A percentile compares a stretch with the other conserved stretches of the same genome.
Conservation (phyloP, 1,140 invertebrate genomes). For the Monomorium pharaonis region DNA sequence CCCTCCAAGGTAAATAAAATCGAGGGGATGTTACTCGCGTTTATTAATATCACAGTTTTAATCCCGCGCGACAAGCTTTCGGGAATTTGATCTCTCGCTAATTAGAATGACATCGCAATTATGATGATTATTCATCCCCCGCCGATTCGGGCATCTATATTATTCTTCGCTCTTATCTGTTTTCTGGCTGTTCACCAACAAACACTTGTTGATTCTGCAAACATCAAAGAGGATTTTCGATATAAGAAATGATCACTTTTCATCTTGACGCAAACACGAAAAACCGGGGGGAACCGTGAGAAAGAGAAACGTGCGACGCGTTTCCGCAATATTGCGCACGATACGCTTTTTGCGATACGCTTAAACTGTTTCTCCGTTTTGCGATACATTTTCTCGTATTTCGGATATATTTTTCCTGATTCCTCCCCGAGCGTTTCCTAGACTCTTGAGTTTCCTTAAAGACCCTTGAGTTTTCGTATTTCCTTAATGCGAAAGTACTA, state of each 20-base stretch:
- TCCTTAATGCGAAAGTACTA: not conserved
- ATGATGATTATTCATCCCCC: not conserved
- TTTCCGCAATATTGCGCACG: not conserved
- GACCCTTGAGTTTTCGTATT: not conserved
- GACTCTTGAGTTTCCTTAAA: too few relatives aligned
- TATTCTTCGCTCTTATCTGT: not conserved
- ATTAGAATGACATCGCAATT: not conserved
- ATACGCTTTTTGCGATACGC: not conserved
- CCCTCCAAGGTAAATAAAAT: constrained; percentile 39
- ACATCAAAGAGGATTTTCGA: constrained; percentile 50
- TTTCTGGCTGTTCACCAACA: constrained; percentile 38
- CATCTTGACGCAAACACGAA: constrained; percentile 10
- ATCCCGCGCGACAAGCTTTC: not conserved
- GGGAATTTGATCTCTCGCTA: constrained; percentile 7
- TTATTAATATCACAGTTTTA: constrained; percentile 2
- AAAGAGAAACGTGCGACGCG: not conserved
- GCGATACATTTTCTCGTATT: not conserved
- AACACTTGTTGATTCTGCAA: constrained; percentile 57
- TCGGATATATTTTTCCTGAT: not conserved
- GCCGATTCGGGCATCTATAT: constrained; percentile 20
- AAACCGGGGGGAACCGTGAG: not conserved
- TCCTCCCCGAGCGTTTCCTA: not conserved
- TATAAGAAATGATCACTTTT: constrained; percentile 53
- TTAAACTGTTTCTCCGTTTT: not conserved
- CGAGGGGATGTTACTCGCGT: not conserved